These are phyloP conservation scores for Zelostemma sp. DNA, from an alignment of 1,140 invertebrate species.

Conservation along the genomic window DNA sequence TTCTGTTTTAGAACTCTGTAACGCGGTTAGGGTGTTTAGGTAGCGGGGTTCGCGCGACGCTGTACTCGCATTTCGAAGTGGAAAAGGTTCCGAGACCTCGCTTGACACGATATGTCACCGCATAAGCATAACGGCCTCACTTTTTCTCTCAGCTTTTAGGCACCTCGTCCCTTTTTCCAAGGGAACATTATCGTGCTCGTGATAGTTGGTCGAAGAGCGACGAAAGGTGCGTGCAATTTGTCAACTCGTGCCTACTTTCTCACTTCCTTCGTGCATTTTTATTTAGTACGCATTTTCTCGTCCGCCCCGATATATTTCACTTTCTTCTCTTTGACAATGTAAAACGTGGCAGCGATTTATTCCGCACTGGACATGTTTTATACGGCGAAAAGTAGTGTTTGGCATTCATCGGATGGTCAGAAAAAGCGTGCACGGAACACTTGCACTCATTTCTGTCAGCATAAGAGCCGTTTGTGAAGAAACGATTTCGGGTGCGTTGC, in stretches of 20 bases:
- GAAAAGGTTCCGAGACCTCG: slow-evolving; percentile 33
- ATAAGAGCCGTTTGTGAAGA: slow-evolving; percentile 16
- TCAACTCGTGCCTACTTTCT: neutral
- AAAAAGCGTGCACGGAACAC: slow-evolving; percentile 18
- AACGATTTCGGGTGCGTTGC: slow-evolving; percentile 13
- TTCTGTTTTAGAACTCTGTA: slow-evolving; percentile 22
- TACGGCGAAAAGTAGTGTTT: slow-evolving; percentile 14
- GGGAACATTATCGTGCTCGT: slow-evolving; percentile 27
- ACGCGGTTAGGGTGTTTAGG: slow-evolving; percentile 47
- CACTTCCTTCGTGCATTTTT: neutral
- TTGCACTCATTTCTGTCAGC: slow-evolving; percentile 21
- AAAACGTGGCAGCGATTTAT: slow-evolving; percentile 11
- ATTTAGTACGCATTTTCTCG: neutral
- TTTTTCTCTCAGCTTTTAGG: slow-evolving; percentile 56
- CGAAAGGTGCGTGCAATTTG: neutral
- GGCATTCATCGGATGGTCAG: slow-evolving; percentile 1
- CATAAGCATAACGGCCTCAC: slow-evolving; percentile 52
- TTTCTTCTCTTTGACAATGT: slow-evolving; percentile 14
- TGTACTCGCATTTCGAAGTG: slow-evolving; percentile 43
- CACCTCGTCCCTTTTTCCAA: slow-evolving; percentile 29
- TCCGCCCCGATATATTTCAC: slow-evolving; percentile 19
- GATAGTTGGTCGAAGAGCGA: neutral
- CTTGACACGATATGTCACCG: slow-evolving; percentile 47
- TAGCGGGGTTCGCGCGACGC: slow-evolving; percentile 31
- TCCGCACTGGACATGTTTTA: slow-evolving; percentile 21